Percentiles rank a stretch among this genome's conserved stretches.
Conservation (phyloP, 2,888 invertebrate genomes). For the Fissipunctia ypsillon region DNA sequence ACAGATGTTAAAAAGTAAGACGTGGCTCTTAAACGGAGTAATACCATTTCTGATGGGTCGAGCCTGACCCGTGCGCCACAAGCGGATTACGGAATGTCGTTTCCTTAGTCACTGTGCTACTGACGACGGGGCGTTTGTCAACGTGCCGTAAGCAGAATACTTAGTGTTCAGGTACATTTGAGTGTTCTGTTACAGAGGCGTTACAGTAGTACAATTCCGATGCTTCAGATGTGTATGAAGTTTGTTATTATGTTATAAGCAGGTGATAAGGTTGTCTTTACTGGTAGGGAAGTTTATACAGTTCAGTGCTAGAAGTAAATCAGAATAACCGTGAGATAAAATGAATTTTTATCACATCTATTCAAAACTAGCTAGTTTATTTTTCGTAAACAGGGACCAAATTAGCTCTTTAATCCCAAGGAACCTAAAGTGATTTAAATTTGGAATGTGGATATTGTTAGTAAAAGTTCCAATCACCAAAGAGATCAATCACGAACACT, state of each 20-base stretch:
- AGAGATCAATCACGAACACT: too few relatives aligned
- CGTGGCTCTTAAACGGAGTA: slow-evolving; percentile 49
- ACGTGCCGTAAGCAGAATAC: slow-evolving; percentile 67
- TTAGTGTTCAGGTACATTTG: slow-evolving; percentile 60
- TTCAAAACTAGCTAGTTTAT: too few relatives aligned
- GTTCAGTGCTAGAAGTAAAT: background rate
- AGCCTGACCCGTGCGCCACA: slow-evolving; percentile 73
- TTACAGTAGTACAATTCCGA: slow-evolving; percentile 51
- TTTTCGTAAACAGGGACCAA: too few relatives aligned
- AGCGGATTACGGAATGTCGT: slow-evolving; percentile 76
- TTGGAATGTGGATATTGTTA: too few relatives aligned
- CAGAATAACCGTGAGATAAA: too few relatives aligned
- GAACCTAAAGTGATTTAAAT: too few relatives aligned
- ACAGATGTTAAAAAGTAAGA: slow-evolving; percentile 50
- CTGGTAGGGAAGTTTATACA: background rate
- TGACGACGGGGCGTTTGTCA: slow-evolving; percentile 71
- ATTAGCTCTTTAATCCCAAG: too few relatives aligned
- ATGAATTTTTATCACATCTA: too few relatives aligned
- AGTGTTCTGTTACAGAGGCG: slow-evolving; percentile 46
- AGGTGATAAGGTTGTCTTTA: background rate
- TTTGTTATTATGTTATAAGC: slow-evolving; percentile 14
- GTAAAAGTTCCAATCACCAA: too few relatives aligned
- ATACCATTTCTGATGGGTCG: slow-evolving; percentile 59
- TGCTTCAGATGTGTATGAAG: slow-evolving; percentile 28
- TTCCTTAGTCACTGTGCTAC: slow-evolving; percentile 55